Evolutionary conservation across 2,113 vertebrate genomes (phyloP), one percentile per base, ranked within the genome.

Genomic region (Scomber japonicus): DNA sequence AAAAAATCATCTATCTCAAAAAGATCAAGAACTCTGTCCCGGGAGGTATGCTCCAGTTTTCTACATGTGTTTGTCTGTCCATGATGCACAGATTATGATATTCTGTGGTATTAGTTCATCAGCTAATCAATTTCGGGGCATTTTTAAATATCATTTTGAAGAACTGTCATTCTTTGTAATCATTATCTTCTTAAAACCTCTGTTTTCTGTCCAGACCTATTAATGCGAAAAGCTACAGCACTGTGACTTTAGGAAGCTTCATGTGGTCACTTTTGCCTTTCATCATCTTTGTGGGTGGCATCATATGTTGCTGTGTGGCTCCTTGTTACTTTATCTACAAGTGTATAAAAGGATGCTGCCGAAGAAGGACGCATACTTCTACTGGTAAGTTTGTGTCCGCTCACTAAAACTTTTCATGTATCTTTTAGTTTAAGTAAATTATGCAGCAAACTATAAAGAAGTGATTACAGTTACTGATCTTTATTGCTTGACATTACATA

Each of bases 311-410:
- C 79, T 89, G 50, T 57, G 11, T 87, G 24, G 72, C 4, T 72
- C 89, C 89, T 3, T 90, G 84, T 72, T 91, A 91, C 63, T 53
- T 81, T 3, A 10, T 54, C 40, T 85, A 86, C 84, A 87, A 15
- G 31, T 82, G 75, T 70, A 15, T 3, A 50, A 80, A 78, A 63
- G 11, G 44, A 57, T 44, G 0, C 16, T 46, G 21, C 0, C 81
- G n/a, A 56, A 17, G 90, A 90, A 76, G 31, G 81, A 27, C 10
- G 4, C 15, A 2, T 2, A n/a, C 27, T 16, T 16, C 17, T 68
- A 6, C 12, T 54, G 35, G 35, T 40, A 40, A 40, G 0, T 40
- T 69, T 57, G 5, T 68, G 15, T 49, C 49, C 17, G 3, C 11
- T 14, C 7, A 17, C 1, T 15, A 17, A 45, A 24, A 31, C 7